A percentile compares a stretch with the other conserved stretches of the same genome.
phyloP scores from a whole-genome alignment of 2,888 invertebrate species.

The Tetrapedia diversipes region DNA sequence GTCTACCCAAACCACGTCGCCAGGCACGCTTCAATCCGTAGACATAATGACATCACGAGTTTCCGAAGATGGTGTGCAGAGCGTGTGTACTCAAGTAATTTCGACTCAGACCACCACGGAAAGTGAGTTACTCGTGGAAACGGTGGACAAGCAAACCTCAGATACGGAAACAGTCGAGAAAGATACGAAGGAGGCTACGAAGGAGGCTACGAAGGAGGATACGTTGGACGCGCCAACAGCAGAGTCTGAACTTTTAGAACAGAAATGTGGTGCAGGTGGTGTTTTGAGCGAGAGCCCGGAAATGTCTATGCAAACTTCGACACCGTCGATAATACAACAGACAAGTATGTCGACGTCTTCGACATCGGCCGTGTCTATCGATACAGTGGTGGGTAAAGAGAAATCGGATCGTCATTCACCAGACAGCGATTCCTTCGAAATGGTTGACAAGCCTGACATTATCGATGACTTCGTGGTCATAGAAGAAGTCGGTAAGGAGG shows the following conservation, averaged over 20 bases:
- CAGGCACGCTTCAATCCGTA: constrained; percentile 82
- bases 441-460: constrained; percentile 93
- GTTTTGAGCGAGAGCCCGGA: constrained; percentile 50
- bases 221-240: constrained; percentile 13
- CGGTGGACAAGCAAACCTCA: neutral
- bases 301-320: constrained; percentile 55
- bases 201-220: neutral
- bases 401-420: constrained; percentile 86
- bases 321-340: constrained; percentile 78
- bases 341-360: constrained; percentile 80
- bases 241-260: constrained; percentile 60
- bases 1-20: constrained; percentile 81
- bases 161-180: neutral
- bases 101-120: constrained; percentile 72
- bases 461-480: constrained; percentile 95
- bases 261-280: neutral
- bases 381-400: constrained; percentile 79
- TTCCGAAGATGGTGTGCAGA: constrained; percentile 83
- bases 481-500: constrained; percentile 94
- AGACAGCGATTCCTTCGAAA: constrained; percentile 93
- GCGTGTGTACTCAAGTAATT: constrained; percentile 85
- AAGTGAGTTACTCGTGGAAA: neutral
- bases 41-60: constrained; percentile 84
- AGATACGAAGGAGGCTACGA: neutral
- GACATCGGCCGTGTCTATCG: constrained; percentile 78